Evolutionary conservation across 2,113 vertebrate genomes (phyloP).

Genomic region (Tonatia bakeri): DNA sequence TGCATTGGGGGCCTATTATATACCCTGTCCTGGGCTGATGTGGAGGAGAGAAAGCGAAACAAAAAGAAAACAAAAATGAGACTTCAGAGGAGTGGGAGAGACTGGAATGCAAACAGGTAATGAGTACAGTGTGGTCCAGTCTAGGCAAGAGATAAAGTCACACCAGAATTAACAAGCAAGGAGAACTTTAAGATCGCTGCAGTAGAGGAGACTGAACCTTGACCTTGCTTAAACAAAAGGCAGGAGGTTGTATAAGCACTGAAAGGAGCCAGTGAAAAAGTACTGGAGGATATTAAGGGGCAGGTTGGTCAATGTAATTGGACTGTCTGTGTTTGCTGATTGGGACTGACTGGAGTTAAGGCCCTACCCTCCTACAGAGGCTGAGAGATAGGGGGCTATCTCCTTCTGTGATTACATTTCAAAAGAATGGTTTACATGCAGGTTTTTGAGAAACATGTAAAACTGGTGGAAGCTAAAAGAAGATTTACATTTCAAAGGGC

Average conservation of each 20-base stretch:
- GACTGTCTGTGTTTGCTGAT: neutral
- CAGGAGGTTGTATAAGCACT: neutral
- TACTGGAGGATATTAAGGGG: neutral
- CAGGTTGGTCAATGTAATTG: no score
- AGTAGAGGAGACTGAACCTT: neutral
- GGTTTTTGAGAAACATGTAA: neutral
- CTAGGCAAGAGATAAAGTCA: neutral
- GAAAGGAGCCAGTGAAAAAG: neutral
- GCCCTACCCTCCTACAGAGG: no score
- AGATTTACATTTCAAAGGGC: neutral
- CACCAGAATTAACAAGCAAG: neutral
- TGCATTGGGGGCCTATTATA: accelerated
- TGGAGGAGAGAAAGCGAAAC: neutral
- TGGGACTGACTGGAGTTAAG: neutral
- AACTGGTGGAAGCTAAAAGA: neutral
- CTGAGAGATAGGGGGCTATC: neutral
- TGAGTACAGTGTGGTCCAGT: accelerated
- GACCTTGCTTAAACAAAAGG: neutral
- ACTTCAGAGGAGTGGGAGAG: neutral
- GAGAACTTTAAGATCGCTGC: neutral
- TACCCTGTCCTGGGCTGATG: neutral
- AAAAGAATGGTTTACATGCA: neutral
- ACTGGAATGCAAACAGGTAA: neutral
- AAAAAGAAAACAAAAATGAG: neutral
- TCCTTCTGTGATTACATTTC: neutral